Evolutionary conservation across 2,888 invertebrate genomes (phyloP).

Genomic region (Papilio protenor): DNA sequence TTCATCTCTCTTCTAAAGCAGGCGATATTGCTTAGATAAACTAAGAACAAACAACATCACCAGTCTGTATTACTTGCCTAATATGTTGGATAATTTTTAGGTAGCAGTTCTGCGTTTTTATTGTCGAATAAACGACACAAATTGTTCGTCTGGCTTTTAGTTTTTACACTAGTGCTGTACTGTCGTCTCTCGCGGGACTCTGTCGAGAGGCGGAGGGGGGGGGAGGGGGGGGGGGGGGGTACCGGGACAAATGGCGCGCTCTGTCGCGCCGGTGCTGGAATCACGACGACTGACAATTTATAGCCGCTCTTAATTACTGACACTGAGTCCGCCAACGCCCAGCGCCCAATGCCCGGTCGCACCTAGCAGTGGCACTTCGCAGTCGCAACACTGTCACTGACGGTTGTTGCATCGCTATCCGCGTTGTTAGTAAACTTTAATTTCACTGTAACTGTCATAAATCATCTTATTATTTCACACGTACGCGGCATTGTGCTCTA

Average conservation of each 20-base stretch:
- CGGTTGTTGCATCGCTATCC: not conserved
- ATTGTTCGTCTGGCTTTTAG: not conserved
- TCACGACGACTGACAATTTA: constrained; percentile 52
- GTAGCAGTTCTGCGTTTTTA: not conserved
- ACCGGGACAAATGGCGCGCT: constrained; percentile 29
- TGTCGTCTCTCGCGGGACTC: not conserved
- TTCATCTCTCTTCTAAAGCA: not conserved
- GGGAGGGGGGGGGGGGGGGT: not conserved
- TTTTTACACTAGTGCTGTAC: not conserved
- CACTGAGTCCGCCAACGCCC: constrained; percentile 42
- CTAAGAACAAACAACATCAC: too few species aligned
- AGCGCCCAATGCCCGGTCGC: constrained; percentile 10
- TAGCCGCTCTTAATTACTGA: constrained; percentile 55
- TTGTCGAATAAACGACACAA: not conserved
- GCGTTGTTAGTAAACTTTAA: not conserved
- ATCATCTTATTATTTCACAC: not conserved
- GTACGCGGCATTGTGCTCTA: not conserved
- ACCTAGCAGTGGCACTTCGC: not conserved
- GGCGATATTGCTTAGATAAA: not conserved
- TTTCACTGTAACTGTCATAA: not conserved
- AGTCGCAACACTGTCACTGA: not conserved
- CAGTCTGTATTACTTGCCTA: too few species aligned
- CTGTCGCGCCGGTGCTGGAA: constrained; percentile 33
- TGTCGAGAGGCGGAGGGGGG: not conserved
- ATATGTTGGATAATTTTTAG: not conserved